Evolutionary conservation across 1,140 invertebrate genomes (phyloP), one percentile per base, ranked within the genome.

Genomic region (Druon quercuslanigerum): DNA sequence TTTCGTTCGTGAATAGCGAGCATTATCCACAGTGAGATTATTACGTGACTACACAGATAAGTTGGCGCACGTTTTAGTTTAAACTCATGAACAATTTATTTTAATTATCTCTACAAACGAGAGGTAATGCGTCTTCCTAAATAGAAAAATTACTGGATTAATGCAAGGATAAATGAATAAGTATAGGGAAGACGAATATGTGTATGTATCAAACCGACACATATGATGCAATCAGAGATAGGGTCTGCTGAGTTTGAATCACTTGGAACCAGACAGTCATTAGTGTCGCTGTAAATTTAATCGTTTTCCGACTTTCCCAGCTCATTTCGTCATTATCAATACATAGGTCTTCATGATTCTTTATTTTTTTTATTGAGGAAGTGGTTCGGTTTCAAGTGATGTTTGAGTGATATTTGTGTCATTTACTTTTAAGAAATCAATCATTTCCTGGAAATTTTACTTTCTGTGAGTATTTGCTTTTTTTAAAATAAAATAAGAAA

Each of bases 191-290:
- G 16, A 33, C 6, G 16, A 40, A 14, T 13, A 16, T 25, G 20
- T 33, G 52, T 14, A 60, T 13, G 19, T 25, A 14, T 14, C 25
- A 40, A 33, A 33, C 20, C 13, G 4, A 13, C 57, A 33, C 11
- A 13, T 6, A n/a, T 66, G 60, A 66, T 66, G 60, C 60, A 66
- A 66, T 46, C 56, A 57, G 56, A 57, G 56, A 57, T 57, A 57
- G 8, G 25, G 19, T 46, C 40, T 46, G 40, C 40, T 9, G 40
- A 46, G 40, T 46, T 46, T 19, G 56, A 20, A 19, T 57, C 3
- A 20, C 9, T 54, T 54, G n/a, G 52, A 54, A 54, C 17, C 52
- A 9, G 52, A 5, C 52, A 54, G 17, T 54, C 8, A 17, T 54
- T 17, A 9, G 40, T 46, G 40, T 46, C 40, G 40, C 1, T 9